Conservation (phyloP, 2,797 vertebrate species). For the Sardinella longiceps region DNA sequence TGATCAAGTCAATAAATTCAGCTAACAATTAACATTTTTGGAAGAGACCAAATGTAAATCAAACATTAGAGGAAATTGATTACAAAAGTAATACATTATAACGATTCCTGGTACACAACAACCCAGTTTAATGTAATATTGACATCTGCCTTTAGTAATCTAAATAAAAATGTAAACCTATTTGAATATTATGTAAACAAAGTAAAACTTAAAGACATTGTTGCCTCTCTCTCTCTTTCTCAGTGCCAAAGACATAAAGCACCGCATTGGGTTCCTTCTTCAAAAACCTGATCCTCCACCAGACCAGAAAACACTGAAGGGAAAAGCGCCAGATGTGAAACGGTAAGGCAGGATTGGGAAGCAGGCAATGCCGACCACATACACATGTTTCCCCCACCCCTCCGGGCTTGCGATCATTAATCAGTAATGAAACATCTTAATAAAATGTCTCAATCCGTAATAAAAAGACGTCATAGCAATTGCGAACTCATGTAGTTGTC, state of each 20-base stretch:
- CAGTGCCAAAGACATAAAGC: slow-evolving; percentile 95
- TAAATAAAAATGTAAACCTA: neutral
- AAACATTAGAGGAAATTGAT: neutral
- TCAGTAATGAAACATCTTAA: neutral
- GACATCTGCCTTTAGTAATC: neutral
- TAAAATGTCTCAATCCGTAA: neutral
- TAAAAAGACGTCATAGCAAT: neutral
- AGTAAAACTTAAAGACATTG: neutral
- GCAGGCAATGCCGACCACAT: neutral
- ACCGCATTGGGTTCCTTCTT: slow-evolving; percentile 88
- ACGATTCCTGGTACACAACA: neutral
- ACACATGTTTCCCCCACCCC: neutral
- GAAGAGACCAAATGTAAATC: neutral
- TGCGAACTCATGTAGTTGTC: neutral
- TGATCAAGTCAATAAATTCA: too few relatives aligned
- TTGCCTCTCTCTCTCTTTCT: neutral
- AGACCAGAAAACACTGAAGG: slow-evolving; percentile 74
- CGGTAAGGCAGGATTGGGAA: slow-evolving; percentile 72
- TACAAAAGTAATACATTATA: neutral
- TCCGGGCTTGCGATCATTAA: neutral
- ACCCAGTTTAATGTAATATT: neutral
- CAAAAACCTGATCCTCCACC: slow-evolving; percentile 83
- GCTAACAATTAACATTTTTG: too few relatives aligned
- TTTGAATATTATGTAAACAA: neutral
- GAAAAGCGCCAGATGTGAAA: slow-evolving; percentile 71